phyloP scores from a whole-genome alignment of 2,797 vertebrate species.

The Rallus crepitans region DNA sequence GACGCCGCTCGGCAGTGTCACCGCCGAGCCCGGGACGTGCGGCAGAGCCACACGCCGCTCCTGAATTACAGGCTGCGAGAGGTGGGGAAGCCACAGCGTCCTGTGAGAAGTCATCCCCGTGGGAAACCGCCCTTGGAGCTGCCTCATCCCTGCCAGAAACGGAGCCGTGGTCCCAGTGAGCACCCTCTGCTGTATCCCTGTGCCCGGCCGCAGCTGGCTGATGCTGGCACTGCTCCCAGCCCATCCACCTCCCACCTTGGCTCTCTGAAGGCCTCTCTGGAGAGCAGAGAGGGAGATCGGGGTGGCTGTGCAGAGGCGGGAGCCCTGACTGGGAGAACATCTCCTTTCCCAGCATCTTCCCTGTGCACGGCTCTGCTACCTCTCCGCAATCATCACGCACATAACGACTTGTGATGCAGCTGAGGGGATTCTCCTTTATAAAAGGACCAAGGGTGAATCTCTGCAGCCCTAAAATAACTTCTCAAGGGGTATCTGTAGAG shows the following conservation, averaged over 20 bases:
- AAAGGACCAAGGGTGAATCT: not conserved
- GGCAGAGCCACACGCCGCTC: rapidly evolving
- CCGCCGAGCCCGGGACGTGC: rapidly evolving
- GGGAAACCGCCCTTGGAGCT: not conserved
- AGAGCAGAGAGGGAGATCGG: not conserved
- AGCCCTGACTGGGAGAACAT: not conserved
- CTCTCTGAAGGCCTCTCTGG: not conserved
- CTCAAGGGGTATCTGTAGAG: not conserved
- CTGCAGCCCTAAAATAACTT: not conserved
- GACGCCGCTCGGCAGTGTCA: not conserved
- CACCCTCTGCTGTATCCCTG: not conserved
- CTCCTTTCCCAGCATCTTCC: not conserved
- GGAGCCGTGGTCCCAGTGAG: not conserved
- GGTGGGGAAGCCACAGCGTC: not conserved
- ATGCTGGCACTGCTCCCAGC: not conserved
- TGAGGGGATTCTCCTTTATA: not conserved
- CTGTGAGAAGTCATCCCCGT: not conserved
- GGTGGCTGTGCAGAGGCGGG: not conserved
- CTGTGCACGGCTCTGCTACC: not conserved
- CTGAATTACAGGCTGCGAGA: not conserved
- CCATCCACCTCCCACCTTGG: not conserved
- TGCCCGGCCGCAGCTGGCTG: rapidly evolving
- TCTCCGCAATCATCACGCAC: rapidly evolving
- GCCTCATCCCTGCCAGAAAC: not conserved
- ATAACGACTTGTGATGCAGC: not conserved